These are phyloP conservation scores for Paralichthys olivaceus DNA, from an alignment of 2,113 vertebrate species.

Conservation along the genomic window DNA sequence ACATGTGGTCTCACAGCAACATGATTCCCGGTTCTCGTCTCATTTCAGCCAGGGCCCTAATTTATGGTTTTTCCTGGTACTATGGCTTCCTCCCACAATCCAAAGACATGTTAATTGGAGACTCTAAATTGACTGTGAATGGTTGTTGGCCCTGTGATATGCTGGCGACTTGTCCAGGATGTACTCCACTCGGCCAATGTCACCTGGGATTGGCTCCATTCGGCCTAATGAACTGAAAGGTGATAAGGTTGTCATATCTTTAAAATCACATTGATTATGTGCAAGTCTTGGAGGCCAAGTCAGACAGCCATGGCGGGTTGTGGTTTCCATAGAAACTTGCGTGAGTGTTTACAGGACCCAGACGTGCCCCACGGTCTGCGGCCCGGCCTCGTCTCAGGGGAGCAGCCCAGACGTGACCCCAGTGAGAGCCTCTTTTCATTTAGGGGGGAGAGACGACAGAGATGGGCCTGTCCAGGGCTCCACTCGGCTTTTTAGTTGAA, in stretches of 20 bases:
- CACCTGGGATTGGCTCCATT: too few species aligned
- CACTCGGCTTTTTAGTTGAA: constrained; percentile 21
- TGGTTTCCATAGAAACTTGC: constrained; percentile 79
- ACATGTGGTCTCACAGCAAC: too few species aligned
- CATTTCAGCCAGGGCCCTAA: neutral
- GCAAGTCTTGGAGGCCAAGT: constrained; percentile 62
- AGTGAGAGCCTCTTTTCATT: constrained; percentile 71
- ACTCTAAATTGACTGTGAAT: too few species aligned
- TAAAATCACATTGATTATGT: constrained; percentile 75
- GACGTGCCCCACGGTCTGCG: constrained; percentile 80
- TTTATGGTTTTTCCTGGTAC: neutral
- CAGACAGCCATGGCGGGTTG: constrained; percentile 32
- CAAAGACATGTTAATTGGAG: neutral
- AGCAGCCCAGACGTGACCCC: constrained; percentile 88
- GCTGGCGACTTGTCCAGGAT: too few species aligned
- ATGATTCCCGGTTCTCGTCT: neutral
- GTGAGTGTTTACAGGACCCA: constrained; percentile 64
- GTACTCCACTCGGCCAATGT: too few species aligned
- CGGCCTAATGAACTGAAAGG: constrained; percentile 66
- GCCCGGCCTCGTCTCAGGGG: constrained; percentile 75
- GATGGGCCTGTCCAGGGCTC: constrained; percentile 23
- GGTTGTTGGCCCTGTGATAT: too few species aligned
- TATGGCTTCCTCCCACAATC: too few species aligned
- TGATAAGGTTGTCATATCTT: constrained; percentile 74
- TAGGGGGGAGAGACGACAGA: constrained; percentile 42